These are phyloP conservation scores for Zosterops pallidus DNA, from an alignment of 2,113 vertebrate genomes.

Conservation along the genomic window DNA sequence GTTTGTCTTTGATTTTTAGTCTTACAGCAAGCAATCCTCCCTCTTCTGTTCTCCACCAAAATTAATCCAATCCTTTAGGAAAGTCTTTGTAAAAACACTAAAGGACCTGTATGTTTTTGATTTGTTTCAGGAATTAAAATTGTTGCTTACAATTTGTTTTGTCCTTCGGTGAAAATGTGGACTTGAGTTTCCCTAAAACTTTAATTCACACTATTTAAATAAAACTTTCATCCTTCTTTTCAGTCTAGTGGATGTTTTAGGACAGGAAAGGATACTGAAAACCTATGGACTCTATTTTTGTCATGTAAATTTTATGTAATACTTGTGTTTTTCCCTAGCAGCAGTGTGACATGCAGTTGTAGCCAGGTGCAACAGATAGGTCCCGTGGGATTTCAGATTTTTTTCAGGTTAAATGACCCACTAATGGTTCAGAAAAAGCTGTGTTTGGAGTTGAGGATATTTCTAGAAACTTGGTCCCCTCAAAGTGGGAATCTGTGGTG, in stretches of 20 bases:
- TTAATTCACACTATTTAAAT: background rate
- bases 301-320: background rate
- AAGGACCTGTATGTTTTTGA: constrained; percentile 41
- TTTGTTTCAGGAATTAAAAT: constrained; percentile 62
- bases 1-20: constrained; percentile 54
- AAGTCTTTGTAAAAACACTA: constrained; percentile 51
- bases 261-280: background rate
- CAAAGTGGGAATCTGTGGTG: background rate
- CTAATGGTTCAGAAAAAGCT: background rate
- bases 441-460: background rate
- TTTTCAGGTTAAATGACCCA: background rate
- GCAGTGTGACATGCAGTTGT: background rate
- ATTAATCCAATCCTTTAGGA: constrained; percentile 50
- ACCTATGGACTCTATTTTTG: background rate
- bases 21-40: constrained; percentile 13
- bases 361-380: background rate
- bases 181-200: background rate
- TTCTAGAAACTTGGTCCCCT: background rate
- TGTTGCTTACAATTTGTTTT: background rate
- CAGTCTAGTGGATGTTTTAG: background rate
- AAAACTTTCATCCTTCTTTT: background rate
- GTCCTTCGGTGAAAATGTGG: background rate
- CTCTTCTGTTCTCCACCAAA: constrained; percentile 29
- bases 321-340: background rate
- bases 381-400: background rate